Evolutionary conservation across 2,888 invertebrate genomes (phyloP).

Genomic region (Drosophila anceps): DNA sequence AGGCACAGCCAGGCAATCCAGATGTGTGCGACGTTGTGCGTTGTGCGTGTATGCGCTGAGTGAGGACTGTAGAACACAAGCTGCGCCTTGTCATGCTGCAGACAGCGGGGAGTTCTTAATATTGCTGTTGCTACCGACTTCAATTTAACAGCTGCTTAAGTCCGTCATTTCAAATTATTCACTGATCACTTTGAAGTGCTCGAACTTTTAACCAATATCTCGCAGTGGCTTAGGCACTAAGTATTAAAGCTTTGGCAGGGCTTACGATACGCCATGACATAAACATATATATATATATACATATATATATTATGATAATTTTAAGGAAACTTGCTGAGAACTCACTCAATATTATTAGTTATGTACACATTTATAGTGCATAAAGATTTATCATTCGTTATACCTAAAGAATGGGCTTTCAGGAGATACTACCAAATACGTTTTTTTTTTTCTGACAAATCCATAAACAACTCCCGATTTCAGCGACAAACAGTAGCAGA

Average conservation of each 20-base stretch:
- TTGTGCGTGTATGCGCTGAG: too few species aligned
- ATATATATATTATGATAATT: too few species aligned
- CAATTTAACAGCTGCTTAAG: constrained; percentile 61
- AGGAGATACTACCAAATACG: too few species aligned
- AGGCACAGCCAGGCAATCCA: background rate
- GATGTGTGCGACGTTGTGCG: too few species aligned
- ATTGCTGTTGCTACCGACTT: constrained; percentile 24
- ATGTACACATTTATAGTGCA: too few species aligned
- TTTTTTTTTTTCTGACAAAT: background rate
- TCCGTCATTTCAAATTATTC: constrained; percentile 45
- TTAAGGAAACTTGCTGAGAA: too few species aligned
- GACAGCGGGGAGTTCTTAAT: constrained; percentile 10
- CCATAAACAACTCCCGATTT: too few species aligned
- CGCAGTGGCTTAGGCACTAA: background rate
- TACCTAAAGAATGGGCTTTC: too few species aligned
- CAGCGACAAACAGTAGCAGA: too few species aligned
- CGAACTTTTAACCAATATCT: constrained; percentile 4
- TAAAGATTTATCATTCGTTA: too few species aligned
- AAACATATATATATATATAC: background rate
- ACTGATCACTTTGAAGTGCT: constrained; percentile 13
- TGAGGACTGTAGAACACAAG: constrained; percentile 20
- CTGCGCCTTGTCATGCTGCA: constrained; percentile 32
- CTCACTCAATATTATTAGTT: too few species aligned
- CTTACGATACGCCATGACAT: background rate
- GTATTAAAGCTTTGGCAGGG: background rate